Evolutionary conservation across 2,888 invertebrate genomes (phyloP).

Genomic region (Cataglyphis albicans): DNA sequence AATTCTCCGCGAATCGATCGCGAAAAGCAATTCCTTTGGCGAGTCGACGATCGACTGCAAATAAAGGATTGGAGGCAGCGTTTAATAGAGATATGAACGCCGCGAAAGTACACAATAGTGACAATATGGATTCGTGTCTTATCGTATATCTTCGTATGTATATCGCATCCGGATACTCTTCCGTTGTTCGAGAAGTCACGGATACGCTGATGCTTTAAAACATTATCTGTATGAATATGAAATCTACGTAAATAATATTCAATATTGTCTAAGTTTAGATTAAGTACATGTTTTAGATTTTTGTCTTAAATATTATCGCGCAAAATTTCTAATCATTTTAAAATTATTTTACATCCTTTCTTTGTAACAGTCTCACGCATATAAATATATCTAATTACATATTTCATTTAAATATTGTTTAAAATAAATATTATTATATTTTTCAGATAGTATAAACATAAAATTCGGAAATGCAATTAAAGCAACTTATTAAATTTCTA

Average conservation of each 20-base stretch:
- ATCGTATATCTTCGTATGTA: slow-evolving; percentile 37
- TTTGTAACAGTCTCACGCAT: not conserved
- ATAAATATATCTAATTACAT: not conserved
- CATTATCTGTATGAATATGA: not conserved
- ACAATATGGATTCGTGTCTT: slow-evolving; percentile 41
- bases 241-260: not conserved
- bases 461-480: not conserved
- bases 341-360: slow-evolving; percentile 8
- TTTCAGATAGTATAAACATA: not conserved
- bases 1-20: slow-evolving; percentile 32
- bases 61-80: slow-evolving; percentile 13
- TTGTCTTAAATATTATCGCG: not conserved
- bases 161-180: not conserved
- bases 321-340: not conserved
- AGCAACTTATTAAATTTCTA: not conserved
- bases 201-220: not conserved
- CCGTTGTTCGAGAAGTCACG: slow-evolving; percentile 11
- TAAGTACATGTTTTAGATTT: not conserved
- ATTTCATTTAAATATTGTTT: not conserved
- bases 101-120: slow-evolving; percentile 8
- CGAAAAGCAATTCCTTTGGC: not conserved
- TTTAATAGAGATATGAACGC: slow-evolving; percentile 30
- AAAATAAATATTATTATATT: not conserved
- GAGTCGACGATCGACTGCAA: slow-evolving; percentile 19
- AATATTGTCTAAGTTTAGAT: not conserved